Evolutionary conservation across 2,888 invertebrate genomes (phyloP), one percentile per base, ranked within the genome.

Genomic region (Melanostoma scalare): DNA sequence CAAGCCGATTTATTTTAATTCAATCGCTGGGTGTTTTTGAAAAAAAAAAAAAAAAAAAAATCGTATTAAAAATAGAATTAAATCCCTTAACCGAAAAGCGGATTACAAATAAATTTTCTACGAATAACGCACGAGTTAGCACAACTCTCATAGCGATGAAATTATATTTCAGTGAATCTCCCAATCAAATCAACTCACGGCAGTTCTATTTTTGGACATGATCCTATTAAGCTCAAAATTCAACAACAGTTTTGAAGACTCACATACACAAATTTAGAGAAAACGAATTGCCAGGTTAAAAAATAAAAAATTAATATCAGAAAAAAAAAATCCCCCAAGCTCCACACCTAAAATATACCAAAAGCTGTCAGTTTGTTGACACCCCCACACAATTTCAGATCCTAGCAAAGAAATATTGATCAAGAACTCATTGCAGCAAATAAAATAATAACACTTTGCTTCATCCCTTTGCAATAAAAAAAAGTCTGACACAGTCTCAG

Each of bases 341-440:
- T 31, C 4, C 6, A 31, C 52, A 33, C 20, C 5, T n/a, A n/a
- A 1, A 46, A 35, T 10, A 4, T n/a, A 10, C 60, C 60, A 10
- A 8, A 30, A 4, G 4, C 4, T 38, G n/a, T 1, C 3, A 4
- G 20, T 61, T 35, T 30, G 3, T 30, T 38, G n/a, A n/a, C 50
- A n/a, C 63, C 63, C 10, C 48, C 50, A 38, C 63, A 46, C 20
- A 2, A 9, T 36, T 9, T 9, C 42, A 50, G 30, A 50, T 31
- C 48, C 44, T 35, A 50, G 48, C 33, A 50, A 36, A 6, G n/a
- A 50, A 63, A 63, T 63, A 48, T 63, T 63, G 48, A 50, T 63
- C 63, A 71, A 58, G 38, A 71, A 71, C 38, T 71, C 58, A 40
- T 48, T 58, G 58, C 58, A 71, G 50, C 69, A 58, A 71, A 58